Conservation (phyloP, 2,113 vertebrate genomes). For the Chaetodon auriga region DNA sequence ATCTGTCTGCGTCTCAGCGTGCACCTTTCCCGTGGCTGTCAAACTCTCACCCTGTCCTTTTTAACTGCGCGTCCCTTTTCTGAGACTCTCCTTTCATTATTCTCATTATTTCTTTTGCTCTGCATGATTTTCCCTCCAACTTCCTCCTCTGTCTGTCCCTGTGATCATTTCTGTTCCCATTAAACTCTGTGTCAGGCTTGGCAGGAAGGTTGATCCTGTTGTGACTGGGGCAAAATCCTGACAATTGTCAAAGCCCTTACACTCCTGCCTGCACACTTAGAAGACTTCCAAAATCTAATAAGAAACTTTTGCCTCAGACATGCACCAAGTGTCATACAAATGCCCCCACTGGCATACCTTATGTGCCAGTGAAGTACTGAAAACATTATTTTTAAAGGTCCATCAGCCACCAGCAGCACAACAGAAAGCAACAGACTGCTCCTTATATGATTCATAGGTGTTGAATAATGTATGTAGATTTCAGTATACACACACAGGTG, state of each 20-base stretch:
- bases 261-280: constrained; percentile 3
- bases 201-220: constrained; percentile 39
- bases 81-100: constrained; percentile 37
- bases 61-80: constrained; percentile 4
- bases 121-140: constrained; percentile 34
- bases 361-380: neutral
- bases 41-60: constrained; percentile 42
- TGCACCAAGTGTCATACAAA: neutral
- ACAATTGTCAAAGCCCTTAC: constrained; percentile 39
- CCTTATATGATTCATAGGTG: constrained; percentile 1
- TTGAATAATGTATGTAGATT: neutral
- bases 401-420: neutral
- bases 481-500: neutral
- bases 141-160: constrained; percentile 19
- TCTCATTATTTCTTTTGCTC: constrained; percentile 70
- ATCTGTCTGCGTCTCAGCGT: constrained; percentile 46
- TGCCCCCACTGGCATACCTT: neutral
- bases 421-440: constrained; percentile 3
- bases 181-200: constrained; percentile 28
- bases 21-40: constrained; percentile 51
- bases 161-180: constrained; percentile 52
- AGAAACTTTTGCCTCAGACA: constrained; percentile 17
- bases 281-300: neutral
- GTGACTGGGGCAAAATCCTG: constrained; percentile 31
- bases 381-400: neutral